phyloP scores from a whole-genome alignment of 30 jellyfish, hydroid and myxozoan genomes.

The Rhopilema esculentum region DNA sequence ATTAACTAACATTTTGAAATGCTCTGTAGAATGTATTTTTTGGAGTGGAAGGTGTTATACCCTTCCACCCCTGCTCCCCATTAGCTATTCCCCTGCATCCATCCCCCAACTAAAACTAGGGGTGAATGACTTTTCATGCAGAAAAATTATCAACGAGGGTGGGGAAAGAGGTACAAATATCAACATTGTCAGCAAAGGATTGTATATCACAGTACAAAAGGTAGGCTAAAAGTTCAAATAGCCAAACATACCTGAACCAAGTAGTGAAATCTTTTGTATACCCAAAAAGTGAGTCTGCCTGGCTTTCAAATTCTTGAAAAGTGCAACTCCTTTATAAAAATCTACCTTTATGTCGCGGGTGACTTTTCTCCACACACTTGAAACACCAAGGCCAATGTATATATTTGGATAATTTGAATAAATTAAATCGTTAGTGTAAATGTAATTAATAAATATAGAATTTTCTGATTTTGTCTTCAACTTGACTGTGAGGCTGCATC shows the following conservation, averaged over 20 bases:
- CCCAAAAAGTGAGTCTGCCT: neutral
- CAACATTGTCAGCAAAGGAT: no score
- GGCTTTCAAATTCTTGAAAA: constrained; percentile 15
- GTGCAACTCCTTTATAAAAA: constrained; percentile 71
- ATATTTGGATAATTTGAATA: neutral
- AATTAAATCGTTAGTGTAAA: neutral
- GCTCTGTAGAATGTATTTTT: no score
- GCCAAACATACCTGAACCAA: constrained; percentile 46
- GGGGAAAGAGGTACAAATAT: no score
- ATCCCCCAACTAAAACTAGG: no score
- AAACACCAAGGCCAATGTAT: constrained; percentile 53
- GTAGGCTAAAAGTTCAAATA: no score
- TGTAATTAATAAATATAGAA: constrained; percentile 12
- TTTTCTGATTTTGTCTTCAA: constrained; percentile 26
- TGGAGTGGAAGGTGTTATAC: no score
- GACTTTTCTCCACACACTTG: constrained; percentile 33
- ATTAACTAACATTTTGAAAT: no score
- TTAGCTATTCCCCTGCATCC: no score
- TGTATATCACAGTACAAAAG: no score
- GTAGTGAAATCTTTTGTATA: neutral
- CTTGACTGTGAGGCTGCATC: constrained; percentile 22
- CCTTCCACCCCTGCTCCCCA: no score
- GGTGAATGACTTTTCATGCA: no score
- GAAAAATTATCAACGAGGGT: no score
- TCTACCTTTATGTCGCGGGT: constrained; percentile 79